These are phyloP conservation scores for Lycorma delicatula DNA, from an alignment of 1,140 invertebrate genomes.

Conservation along the genomic window DNA sequence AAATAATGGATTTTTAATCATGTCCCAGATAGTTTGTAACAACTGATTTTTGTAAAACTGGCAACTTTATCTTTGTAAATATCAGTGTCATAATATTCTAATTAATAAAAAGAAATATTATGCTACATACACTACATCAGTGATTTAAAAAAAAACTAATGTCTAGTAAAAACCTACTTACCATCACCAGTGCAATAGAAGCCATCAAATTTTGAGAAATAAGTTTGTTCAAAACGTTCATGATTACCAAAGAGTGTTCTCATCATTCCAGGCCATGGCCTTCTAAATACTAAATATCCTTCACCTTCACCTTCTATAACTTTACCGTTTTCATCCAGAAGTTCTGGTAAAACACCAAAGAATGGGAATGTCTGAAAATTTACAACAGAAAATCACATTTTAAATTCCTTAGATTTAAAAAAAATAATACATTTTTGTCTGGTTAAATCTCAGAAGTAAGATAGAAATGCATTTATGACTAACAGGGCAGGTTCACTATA, in stretches of 20 bases:
- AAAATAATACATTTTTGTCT: not conserved
- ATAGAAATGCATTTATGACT: no score
- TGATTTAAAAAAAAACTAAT: no score
- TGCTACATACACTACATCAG: no score
- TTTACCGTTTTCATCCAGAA: slow-evolving; percentile 81
- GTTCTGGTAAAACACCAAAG: slow-evolving; percentile 84
- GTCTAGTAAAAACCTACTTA: no score
- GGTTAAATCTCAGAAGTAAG: no score
- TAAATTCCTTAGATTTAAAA: not conserved
- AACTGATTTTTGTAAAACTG: no score
- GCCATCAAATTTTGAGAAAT: slow-evolving; percentile 92
- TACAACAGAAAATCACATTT: slow-evolving; percentile 4
- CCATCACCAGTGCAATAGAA: slow-evolving; percentile 97
- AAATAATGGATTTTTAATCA: no score
- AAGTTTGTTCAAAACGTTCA: slow-evolving; percentile 85
- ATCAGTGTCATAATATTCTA: no score
- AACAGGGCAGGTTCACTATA: no score
- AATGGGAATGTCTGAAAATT: slow-evolving; percentile 84
- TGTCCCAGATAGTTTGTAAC: no score
- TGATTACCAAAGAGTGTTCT: slow-evolving; percentile 87
- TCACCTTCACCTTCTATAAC: slow-evolving; percentile 82
- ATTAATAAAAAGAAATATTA: no score
- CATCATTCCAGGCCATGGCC: slow-evolving; percentile 97
- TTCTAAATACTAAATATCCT: slow-evolving; percentile 87
- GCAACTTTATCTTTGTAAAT: no score